Evolutionary conservation across 1,140 invertebrate genomes (phyloP), one percentile per base, ranked within the genome.

Genomic region (Cyclina sinensis): DNA sequence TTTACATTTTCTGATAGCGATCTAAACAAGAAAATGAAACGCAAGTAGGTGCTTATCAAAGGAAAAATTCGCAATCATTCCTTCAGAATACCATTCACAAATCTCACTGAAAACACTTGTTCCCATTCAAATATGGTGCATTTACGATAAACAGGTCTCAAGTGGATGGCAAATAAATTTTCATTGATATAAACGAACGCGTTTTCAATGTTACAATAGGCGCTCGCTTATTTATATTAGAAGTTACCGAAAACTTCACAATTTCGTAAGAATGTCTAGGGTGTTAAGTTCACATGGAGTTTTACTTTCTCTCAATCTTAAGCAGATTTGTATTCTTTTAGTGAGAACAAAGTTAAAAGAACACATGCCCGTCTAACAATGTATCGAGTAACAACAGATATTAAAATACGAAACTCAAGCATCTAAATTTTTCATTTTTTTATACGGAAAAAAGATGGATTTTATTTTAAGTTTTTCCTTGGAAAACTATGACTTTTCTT

Each of bases 61-160:
- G 57, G 4, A 9, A 37, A 70, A 70, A 70, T 16, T 27, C 27
- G 65, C 32, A 70, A 37, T 70, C 65, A 70, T 70, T 35, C 24
- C 3, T 35, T 35, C 12, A 70, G 65, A 27, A 37, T 70, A 70
- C 65, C 14, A 37, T 35, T 70, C 32, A 70, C 2, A 37, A 70
- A 11, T 39, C 32, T 51, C 73, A 27, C 30, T 48, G 18, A 76
- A 51, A 76, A 2, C 43, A 76, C 73, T 76, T 76, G 73, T 76
- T 46, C 46, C 24, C 43, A 48, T 76, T 76, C 1, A 3, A 48
- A n/a, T 46, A 7, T 48, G 39, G 39, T 51, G 73, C 39, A 76
- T 76, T 46, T 76, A 76, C 46, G 73, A 76, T 76, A 76, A 76
- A 76, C 73, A 24, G 11, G 2, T 46, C 73, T 76, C n/a, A 46